Evolutionary conservation across 1,140 invertebrate species (phyloP), one percentile per base, ranked within the genome.

Genomic region (Bombus superbus): DNA sequence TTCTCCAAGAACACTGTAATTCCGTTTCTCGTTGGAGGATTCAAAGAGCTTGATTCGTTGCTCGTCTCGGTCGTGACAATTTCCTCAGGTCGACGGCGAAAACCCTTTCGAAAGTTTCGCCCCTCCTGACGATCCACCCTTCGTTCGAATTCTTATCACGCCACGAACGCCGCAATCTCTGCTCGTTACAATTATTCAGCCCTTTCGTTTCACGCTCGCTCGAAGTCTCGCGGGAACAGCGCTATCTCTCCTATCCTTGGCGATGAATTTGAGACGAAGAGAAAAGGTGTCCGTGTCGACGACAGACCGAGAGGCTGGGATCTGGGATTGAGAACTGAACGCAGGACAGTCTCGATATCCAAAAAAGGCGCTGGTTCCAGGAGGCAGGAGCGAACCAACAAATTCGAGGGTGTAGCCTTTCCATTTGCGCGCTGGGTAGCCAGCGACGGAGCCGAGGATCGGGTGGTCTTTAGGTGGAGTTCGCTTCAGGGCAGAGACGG

Each of bases 131-230:
- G 25, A 72, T 88, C 57, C 74, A 79, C 32, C 81, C 77, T 68
- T 85, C 86, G 85, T 92, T 90, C 79, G 86, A 91, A 92, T 92
- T 90, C 88, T 89, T 92, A 91, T 93, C 90, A 66, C 77, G 72
- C 42, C 66, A 53, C 59, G 59, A 81, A 57, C 15, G 66, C 28
- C 82, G 76, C 81, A 89, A 93, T 93, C 86, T 91, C 57, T 80
- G 87, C 89, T 92, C 85, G 91, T 93, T 94, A 93, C 91, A 93
- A 94, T 94, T 93, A 93, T 92, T 92, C 92, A 91, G 71, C 92
- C 92, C 88, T 93, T 93, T 87, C 69, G 47, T 57, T 22, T n/a
- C 66, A n/a, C 53, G 83, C 81, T 73, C 47, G 47, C 47, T 53
- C 5, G 85, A 88, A 85, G 68, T 47, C 81, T 77, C 47, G 57